phyloP scores from a whole-genome alignment of 2,113 vertebrate genomes.

The Meles meles region DNA sequence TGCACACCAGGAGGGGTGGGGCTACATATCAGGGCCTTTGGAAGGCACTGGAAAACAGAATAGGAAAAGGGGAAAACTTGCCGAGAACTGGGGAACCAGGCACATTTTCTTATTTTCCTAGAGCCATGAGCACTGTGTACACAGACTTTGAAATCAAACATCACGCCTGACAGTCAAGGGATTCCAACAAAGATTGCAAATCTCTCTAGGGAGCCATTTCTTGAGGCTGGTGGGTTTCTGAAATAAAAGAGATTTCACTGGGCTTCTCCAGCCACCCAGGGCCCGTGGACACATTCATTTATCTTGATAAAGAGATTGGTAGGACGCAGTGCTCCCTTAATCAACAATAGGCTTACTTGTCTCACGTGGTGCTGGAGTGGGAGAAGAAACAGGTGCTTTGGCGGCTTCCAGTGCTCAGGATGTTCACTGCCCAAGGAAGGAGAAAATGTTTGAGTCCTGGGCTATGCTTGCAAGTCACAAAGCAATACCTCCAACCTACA shows the following conservation, averaged over 20 bases:
- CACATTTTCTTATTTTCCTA: constrained; percentile 16
- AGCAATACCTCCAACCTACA: not conserved
- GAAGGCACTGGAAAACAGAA: not conserved
- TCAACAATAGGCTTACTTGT: not conserved
- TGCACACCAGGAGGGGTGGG: not conserved
- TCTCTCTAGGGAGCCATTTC: not conserved
- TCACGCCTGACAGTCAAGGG: not conserved
- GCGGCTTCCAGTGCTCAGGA: not conserved
- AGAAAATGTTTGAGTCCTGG: not conserved
- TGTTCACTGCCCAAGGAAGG: not conserved
- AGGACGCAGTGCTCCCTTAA: not conserved
- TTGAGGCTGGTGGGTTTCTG: not conserved
- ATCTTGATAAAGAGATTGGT: not conserved
- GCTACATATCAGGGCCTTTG: not conserved
- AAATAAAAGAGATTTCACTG: not conserved
- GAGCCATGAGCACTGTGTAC: not conserved
- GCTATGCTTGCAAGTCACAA: not conserved
- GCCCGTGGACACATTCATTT: not conserved
- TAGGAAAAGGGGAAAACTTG: not conserved
- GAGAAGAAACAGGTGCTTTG: not conserved
- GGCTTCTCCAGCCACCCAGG: not conserved
- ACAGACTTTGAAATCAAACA: not conserved
- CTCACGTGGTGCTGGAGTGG: not conserved
- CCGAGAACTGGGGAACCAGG: not conserved
- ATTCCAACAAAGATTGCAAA: not conserved